Evolutionary conservation across 2,797 vertebrate species (phyloP).

Genomic region (Melanotaenia maccullochi): DNA sequence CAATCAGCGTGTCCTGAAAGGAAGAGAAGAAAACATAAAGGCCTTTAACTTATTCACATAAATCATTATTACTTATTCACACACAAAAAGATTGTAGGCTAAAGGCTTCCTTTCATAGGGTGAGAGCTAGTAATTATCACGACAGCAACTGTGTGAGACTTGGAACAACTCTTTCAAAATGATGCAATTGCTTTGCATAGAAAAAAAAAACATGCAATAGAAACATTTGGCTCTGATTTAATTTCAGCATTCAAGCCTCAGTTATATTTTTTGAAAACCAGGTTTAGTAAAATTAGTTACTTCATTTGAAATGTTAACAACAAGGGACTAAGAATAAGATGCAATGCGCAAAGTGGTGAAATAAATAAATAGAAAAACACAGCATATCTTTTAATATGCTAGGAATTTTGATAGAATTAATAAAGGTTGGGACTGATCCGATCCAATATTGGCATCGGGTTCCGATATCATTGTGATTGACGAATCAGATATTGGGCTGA

Average conservation of each 20-base stretch:
- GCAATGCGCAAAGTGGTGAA: neutral
- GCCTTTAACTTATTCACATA: neutral
- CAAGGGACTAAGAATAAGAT: neutral
- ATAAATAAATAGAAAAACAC: neutral
- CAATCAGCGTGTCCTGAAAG: constrained; percentile 96
- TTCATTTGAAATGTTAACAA: neutral
- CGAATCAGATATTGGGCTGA: neutral
- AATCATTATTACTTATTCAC: neutral
- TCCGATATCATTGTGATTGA: neutral
- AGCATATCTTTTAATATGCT: neutral
- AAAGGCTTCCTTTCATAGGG: neutral
- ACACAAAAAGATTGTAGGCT: neutral
- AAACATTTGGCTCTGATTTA: neutral
- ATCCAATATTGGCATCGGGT: neutral
- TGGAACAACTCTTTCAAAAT: neutral
- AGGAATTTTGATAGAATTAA: neutral
- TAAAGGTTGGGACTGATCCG: no score
- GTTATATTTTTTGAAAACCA: neutral
- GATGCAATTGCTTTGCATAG: neutral
- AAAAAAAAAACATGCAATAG: neutral
- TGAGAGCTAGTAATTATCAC: neutral
- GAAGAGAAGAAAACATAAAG: constrained; percentile 4
- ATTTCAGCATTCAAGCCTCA: neutral
- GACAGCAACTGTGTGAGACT: neutral
- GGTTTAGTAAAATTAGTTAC: neutral